phyloP scores from a whole-genome alignment of 2,113 vertebrate species.

The Ifrita kowaldi region DNA sequence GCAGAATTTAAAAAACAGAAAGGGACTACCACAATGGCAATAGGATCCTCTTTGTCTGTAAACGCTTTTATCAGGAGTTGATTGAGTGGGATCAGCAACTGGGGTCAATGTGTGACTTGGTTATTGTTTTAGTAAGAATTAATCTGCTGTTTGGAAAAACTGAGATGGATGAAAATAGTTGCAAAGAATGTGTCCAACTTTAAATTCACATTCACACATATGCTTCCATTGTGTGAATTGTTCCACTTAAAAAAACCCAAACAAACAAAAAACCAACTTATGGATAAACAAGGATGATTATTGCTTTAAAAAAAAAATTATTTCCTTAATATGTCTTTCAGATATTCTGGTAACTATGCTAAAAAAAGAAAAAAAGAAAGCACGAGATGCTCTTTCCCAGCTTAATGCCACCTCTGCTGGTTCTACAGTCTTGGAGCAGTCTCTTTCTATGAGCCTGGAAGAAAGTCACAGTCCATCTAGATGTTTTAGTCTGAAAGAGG shows the following conservation, averaged over 20 bases:
- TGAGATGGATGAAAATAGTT: neutral
- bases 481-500: neutral
- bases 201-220: neutral
- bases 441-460: neutral
- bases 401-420: neutral
- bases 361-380: conserved; percentile 86
- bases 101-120: neutral
- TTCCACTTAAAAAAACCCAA: neutral
- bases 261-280: no score
- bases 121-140: neutral
- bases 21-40: neutral
- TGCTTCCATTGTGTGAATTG: neutral
- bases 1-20: neutral
- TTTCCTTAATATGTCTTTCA: conserved; percentile 71
- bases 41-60: neutral
- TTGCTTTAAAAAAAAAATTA: neutral
- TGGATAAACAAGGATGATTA: neutral
- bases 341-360: conserved; percentile 88
- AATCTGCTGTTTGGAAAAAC: neutral
- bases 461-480: neutral
- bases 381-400: conserved; percentile 66
- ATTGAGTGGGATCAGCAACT: neutral
- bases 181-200: neutral
- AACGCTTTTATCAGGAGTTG: neutral
- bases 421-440: neutral